Evolutionary conservation across 2,113 vertebrate genomes (phyloP).

Genomic region (Heloderma charlesbogerti): DNA sequence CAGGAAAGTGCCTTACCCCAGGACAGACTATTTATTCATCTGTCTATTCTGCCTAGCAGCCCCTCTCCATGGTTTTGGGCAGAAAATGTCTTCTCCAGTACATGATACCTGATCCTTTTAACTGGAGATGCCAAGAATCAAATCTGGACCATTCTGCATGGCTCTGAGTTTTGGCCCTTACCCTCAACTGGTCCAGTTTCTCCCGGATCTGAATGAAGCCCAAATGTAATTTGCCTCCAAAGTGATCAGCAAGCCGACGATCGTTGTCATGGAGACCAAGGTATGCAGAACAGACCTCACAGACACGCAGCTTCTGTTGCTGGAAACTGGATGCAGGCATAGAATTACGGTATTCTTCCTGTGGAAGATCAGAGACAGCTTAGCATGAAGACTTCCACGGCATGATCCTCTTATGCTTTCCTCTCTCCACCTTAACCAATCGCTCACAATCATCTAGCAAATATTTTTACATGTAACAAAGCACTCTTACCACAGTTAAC

Average conservation of each 20-base stretch:
- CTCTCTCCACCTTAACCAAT: not conserved
- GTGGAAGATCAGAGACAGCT: slow-evolving; percentile 13
- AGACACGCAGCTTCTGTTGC: slow-evolving; percentile 97
- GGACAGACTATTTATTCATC: not conserved
- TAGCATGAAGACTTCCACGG: not conserved
- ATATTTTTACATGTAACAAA: not conserved
- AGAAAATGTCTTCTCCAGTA: not conserved
- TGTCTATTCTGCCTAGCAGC: not conserved
- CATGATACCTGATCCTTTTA: not conserved
- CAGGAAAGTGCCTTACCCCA: not conserved
- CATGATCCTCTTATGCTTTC: not conserved
- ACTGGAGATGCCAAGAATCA: too few species aligned
- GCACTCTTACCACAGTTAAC: not conserved
- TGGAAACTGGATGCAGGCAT: slow-evolving; percentile 99
- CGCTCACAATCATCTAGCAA: not conserved
- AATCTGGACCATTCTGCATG: too few species aligned
- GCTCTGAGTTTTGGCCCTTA: slow-evolving; percentile 58
- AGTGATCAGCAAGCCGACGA: slow-evolving; percentile 97
- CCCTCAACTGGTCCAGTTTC: slow-evolving; percentile 95
- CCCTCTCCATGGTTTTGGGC: not conserved
- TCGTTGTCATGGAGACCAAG: slow-evolving; percentile 98
- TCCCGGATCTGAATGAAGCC: slow-evolving; percentile 99
- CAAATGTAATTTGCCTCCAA: slow-evolving; percentile 97
- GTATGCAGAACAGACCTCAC: slow-evolving; percentile 97
- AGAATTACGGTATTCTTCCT: slow-evolving; percentile 99